Evolutionary conservation across 2,113 vertebrate genomes (phyloP), one percentile per base, ranked within the genome.

Genomic region (Cololabis saira): DNA sequence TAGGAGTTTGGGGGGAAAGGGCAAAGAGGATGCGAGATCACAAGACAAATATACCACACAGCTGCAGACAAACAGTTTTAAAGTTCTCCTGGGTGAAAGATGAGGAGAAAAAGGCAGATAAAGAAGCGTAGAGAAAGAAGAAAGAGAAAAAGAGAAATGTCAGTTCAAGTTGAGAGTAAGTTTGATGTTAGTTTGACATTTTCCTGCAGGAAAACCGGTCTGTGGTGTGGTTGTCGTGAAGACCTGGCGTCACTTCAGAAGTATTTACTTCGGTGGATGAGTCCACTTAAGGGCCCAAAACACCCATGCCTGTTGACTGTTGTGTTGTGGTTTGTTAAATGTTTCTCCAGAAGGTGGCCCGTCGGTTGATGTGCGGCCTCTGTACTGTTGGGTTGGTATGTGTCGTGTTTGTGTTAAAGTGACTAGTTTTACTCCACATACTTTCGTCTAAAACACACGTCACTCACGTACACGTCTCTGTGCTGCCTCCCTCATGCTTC

Each of bases 1-100:
- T 94, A 97, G 96, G 95, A 94, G 93, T 95, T 74, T 50, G 78
- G 94, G 24, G 24, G 94, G 82, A 92, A 94, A 93, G 63, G 94
- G 90, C 85, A 89, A 92, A 94, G 94, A 93, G 92, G 93, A 96
- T 96, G 95, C 93, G 94, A 93, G 93, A 92, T 94, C 95, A 97
- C 95, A 95, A 96, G 96, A 96, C 96, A 92, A 92, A 94, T 94
- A 95, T 95, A 96, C 94, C 95, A 94, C 94, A 97, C 93, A 93
- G 94, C 95, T 94, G 95, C 93, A 93, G 96, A 97, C 94, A 89
- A 93, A 96, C 94, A 95, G 95, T 85, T 95, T 93, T 90, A 96
- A 97, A 94, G 94, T 88, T 94, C 95, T 94, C 96, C 94, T 93
- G 79, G 90, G 95, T 86, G 83, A 87, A 83, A 94, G 92, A 90